Percentiles rank a stretch among this genome's conserved stretches.
phyloP scores from a whole-genome alignment of 2,888 invertebrate genomes.

The Philonicus albiceps region DNA sequence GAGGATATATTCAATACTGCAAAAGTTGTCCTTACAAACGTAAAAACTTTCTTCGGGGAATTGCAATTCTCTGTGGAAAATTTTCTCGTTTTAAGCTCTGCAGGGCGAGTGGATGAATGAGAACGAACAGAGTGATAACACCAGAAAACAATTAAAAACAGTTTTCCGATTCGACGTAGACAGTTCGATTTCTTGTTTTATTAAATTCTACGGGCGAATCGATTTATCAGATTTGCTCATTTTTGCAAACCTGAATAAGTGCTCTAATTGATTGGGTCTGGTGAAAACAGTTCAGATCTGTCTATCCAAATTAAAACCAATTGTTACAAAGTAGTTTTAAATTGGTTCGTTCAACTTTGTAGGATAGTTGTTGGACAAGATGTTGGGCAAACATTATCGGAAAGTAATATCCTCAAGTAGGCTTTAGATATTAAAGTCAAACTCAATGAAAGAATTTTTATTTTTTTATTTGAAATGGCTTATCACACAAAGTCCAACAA shows the following conservation, averaged over 20 bases:
- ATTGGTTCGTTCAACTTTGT: background rate
- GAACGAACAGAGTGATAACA: background rate
- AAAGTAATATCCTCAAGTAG: background rate
- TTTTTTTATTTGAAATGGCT: background rate
- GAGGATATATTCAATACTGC: background rate
- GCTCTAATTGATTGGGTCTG: background rate
- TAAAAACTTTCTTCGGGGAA: background rate
- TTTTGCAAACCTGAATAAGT: background rate
- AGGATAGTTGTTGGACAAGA: background rate
- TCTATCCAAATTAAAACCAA: background rate
- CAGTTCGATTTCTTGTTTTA: conserved; percentile 12
- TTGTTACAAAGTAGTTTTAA: background rate
- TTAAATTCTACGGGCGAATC: conserved; percentile 1
- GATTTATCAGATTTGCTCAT: background rate
- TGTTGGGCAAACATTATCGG: background rate
- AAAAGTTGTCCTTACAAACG: background rate
- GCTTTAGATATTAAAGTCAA: background rate
- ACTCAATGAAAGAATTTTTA: background rate
- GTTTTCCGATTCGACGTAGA: background rate
- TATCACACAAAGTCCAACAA: too few species aligned
- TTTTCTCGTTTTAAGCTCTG: background rate
- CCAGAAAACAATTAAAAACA: conserved; percentile 16
- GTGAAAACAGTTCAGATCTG: background rate
- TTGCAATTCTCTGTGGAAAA: conserved; percentile 13
- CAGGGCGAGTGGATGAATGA: background rate